A percentile compares a stretch with the other conserved stretches of the same genome.
phyloP scores from a whole-genome alignment of 2,797 vertebrate genomes.

The Lates japonicus region DNA sequence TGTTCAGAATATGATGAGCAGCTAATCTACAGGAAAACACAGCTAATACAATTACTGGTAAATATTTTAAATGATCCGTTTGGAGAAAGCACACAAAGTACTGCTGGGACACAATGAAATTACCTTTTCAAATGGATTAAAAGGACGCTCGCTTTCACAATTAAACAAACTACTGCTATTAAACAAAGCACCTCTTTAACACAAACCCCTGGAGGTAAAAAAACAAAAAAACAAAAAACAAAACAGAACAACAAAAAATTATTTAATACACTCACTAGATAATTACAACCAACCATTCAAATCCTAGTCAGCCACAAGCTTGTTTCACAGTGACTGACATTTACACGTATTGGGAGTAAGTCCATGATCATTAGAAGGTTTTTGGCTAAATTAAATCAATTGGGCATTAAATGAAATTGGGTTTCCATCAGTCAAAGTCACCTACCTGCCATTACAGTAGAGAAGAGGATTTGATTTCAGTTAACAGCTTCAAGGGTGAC shows the following conservation, averaged over 20 bases:
- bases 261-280: not conserved
- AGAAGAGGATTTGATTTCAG: constrained; percentile 11
- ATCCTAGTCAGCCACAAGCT: not conserved
- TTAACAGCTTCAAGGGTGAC: constrained; percentile 19
- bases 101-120: not conserved
- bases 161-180: not conserved
- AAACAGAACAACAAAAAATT: not conserved
- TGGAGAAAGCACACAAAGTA: not conserved
- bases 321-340: not conserved
- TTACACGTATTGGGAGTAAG: not conserved
- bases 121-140: not conserved
- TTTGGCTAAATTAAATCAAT: not conserved
- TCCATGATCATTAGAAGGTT: too few relatives aligned
- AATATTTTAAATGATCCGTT: not conserved
- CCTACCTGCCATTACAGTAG: not conserved
- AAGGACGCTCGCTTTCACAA: not conserved
- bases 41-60: not conserved
- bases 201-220: not conserved
- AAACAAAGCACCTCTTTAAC: not conserved
- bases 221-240: not conserved
- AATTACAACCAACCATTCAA: not conserved
- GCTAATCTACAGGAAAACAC: constrained; percentile 3
- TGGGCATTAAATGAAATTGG: not conserved
- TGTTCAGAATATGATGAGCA: not conserved
- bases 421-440: not conserved